phyloP scores from a whole-genome alignment of 2,888 invertebrate genomes.

The Euproctis similis region DNA sequence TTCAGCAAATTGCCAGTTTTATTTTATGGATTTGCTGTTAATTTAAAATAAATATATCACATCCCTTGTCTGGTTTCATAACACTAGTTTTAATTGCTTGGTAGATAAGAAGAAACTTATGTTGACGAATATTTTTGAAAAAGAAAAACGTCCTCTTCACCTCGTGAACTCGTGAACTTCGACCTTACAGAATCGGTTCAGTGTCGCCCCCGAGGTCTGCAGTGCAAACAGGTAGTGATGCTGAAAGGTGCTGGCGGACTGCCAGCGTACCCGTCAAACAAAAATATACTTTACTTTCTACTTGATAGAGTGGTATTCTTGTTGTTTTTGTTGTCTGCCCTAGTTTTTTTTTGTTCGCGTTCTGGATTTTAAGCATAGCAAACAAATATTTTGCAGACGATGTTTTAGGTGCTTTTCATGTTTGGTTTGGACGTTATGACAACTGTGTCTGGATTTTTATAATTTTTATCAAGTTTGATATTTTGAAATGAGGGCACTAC shows the following conservation, averaged over 20 bases:
- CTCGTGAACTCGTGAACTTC: slow-evolving; percentile 14
- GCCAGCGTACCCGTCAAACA: slow-evolving; percentile 11
- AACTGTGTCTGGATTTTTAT: no score
- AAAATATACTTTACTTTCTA: slow-evolving; percentile 7
- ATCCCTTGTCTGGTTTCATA: no score
- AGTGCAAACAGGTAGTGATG: slow-evolving; percentile 36
- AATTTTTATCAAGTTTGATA: no score
- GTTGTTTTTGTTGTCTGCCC: slow-evolving; percentile 6
- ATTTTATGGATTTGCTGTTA: no score
- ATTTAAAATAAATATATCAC: no score
- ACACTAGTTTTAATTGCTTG: not conserved
- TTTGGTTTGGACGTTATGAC: no score
- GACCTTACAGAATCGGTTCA: slow-evolving; percentile 32
- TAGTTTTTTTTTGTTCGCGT: slow-evolving; percentile 17
- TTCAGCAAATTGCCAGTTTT: no score
- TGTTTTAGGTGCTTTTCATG: not conserved
- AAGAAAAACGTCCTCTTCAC: no score
- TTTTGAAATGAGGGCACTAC: no score
- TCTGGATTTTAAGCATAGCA: slow-evolving; percentile 11
- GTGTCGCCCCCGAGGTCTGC: slow-evolving; percentile 40
- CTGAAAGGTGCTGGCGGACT: slow-evolving; percentile 22
- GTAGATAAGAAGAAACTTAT: not conserved
- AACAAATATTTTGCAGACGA: not conserved
- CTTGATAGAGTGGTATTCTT: slow-evolving; percentile 1
- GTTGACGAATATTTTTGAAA: no score